Percentiles rank a stretch among this genome's conserved stretches.
Conservation (phyloP, 2,797 vertebrate genomes). For the Argyrosomus regius region DNA sequence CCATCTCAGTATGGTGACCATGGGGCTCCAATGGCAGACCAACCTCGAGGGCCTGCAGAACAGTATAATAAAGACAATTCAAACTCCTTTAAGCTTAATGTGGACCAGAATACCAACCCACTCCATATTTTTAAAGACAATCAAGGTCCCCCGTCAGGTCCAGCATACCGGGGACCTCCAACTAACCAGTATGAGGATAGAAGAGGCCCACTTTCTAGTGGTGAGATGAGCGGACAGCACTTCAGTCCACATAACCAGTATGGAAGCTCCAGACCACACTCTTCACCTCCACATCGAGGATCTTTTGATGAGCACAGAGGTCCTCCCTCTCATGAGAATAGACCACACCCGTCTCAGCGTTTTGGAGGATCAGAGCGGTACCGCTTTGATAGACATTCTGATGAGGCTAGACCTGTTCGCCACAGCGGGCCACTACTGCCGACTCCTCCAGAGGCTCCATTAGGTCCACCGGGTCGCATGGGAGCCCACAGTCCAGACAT, state of each 20-base stretch:
- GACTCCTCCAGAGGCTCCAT: slow-evolving; percentile 86
- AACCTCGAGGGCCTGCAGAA: slow-evolving; percentile 86
- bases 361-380: slow-evolving; percentile 87
- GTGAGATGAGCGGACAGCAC: slow-evolving; percentile 84
- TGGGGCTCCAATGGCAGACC: slow-evolving; percentile 79
- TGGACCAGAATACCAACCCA: slow-evolving; percentile 77
- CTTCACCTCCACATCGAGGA: slow-evolving; percentile 85
- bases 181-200: slow-evolving; percentile 90
- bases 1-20: slow-evolving; percentile 88
- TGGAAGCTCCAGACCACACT: slow-evolving; percentile 71
- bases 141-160: slow-evolving; percentile 70
- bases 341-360: slow-evolving; percentile 74
- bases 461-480: slow-evolving; percentile 73
- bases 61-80: slow-evolving; percentile 81
- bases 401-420: slow-evolving; percentile 87
- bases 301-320: slow-evolving; percentile 88
- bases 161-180: slow-evolving; percentile 79
- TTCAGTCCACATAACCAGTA: slow-evolving; percentile 84
- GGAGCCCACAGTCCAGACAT: slow-evolving; percentile 90
- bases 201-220: slow-evolving; percentile 79
- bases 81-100: slow-evolving; percentile 78
- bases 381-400: slow-evolving; percentile 87
- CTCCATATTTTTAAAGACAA: slow-evolving; percentile 79
- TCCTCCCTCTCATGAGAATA: slow-evolving; percentile 74
- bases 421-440: slow-evolving; percentile 92